phyloP scores from a whole-genome alignment of 92 coral and sea anemone species.

The Porites divaricata region DNA sequence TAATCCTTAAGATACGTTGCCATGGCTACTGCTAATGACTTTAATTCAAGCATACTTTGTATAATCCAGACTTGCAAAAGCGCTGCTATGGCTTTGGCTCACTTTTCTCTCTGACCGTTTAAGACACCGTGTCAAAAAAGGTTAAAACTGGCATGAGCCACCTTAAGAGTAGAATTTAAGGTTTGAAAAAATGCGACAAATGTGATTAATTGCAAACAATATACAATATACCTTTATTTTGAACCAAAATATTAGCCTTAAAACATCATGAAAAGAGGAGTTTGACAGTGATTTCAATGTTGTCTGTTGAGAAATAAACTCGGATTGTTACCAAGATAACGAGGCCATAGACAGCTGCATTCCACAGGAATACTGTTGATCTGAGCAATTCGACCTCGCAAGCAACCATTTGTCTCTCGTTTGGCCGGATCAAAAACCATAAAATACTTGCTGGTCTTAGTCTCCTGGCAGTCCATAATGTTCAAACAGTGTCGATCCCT shows the following conservation, averaged over 20 bases:
- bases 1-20: too few relatives aligned
- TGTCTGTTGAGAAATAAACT: neutral
- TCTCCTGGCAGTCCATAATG: conserved; percentile 44
- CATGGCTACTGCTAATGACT: too few relatives aligned
- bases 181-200: neutral
- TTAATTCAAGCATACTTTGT: neutral
- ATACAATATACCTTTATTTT: neutral
- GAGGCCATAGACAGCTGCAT: conserved; percentile 47
- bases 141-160: too few relatives aligned
- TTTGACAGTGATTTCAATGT: neutral
- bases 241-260: neutral
- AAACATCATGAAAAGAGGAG: neutral
- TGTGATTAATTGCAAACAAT: neutral
- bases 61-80: too few relatives aligned
- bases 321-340: conserved; percentile 22
- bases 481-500: conserved; percentile 24
- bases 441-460: conserved; percentile 31
- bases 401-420: neutral
- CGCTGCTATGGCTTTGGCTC: too few relatives aligned
- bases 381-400: conserved; percentile 2
- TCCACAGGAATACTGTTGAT: conserved; percentile 39
- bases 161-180: too few relatives aligned
- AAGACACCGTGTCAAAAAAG: too few relatives aligned
- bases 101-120: too few relatives aligned
- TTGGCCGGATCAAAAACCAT: conserved; percentile 32